These are phyloP conservation scores for Acleris cristana DNA, from an alignment of 2,888 invertebrate species.

Conservation along the genomic window DNA sequence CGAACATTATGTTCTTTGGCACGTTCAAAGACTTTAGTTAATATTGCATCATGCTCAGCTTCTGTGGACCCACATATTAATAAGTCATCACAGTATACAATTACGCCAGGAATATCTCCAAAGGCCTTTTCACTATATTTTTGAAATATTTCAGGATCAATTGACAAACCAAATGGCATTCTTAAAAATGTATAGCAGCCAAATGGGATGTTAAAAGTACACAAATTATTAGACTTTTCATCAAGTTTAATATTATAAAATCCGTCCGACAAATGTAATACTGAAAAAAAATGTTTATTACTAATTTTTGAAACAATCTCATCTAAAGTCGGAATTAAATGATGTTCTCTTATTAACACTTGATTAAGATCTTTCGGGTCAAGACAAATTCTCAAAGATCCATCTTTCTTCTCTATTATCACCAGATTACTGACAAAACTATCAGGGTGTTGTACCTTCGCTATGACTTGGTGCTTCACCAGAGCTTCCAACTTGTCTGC, in stretches of 20 bases:
- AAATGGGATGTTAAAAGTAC: conserved; percentile 41
- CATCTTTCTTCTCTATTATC: conserved; percentile 39
- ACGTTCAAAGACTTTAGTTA: conserved; percentile 28
- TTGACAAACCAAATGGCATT: conserved; percentile 53
- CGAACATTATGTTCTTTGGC: conserved; percentile 37
- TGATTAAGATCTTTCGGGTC: conserved; percentile 41
- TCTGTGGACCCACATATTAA: conserved; percentile 43
- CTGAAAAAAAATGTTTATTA: conserved; percentile 41
- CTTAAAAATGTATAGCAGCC: conserved; percentile 47
- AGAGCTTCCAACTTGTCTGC: conserved; percentile 35
- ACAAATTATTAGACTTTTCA: conserved; percentile 35
- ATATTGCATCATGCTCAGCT: conserved; percentile 39
- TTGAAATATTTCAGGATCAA: conserved; percentile 55
- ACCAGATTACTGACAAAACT: conserved; percentile 40
- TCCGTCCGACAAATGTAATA: conserved; percentile 40
- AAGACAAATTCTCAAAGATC: conserved; percentile 37
- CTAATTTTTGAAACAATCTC: conserved; percentile 38
- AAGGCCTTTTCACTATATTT: conserved; percentile 48
- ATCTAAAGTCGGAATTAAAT: conserved; percentile 39
- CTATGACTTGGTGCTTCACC: conserved; percentile 32
- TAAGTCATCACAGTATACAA: conserved; percentile 56
- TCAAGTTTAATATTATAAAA: conserved; percentile 42
- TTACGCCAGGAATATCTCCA: conserved; percentile 51
- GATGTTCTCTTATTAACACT: conserved; percentile 37
- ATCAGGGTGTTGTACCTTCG: conserved; percentile 37